phyloP scores from a whole-genome alignment of 1,140 invertebrate genomes.

The Drosophila nasuta region DNA sequence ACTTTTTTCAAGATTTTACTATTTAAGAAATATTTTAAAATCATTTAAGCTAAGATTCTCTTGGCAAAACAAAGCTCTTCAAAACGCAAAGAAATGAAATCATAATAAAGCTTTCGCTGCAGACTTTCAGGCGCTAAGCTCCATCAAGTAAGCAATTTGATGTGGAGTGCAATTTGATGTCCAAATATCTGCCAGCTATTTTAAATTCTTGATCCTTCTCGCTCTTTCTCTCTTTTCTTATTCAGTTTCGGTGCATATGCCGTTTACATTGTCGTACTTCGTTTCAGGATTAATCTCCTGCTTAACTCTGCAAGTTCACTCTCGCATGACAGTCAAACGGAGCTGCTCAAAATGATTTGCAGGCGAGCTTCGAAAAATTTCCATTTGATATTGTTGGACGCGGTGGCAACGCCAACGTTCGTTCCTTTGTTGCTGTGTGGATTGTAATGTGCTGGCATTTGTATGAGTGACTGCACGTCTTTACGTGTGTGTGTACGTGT shows the following conservation, averaged over 20 bases:
- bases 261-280: neutral
- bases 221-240: too few relatives aligned
- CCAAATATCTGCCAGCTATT: too few relatives aligned
- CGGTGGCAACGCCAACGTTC: conserved; percentile 32
- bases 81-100: too few relatives aligned
- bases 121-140: too few relatives aligned
- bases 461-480: conserved; percentile 9
- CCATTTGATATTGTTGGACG: conserved; percentile 39
- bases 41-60: too few relatives aligned
- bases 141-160: too few relatives aligned
- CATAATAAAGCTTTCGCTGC: too few relatives aligned
- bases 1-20: too few relatives aligned
- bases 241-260: neutral
- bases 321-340: neutral
- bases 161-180: too few relatives aligned
- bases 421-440: conserved; percentile 38
- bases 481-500: neutral
- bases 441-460: conserved; percentile 61
- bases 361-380: conserved; percentile 18
- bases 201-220: too few relatives aligned
- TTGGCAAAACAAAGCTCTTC: too few relatives aligned
- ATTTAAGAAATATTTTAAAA: too few relatives aligned
- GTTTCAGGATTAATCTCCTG: neutral
- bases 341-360: conserved; percentile 12
- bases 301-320: conserved; percentile 2